Percentiles rank a stretch among this genome's conserved stretches.
These are phyloP conservation scores for Drosophila basisetae DNA, from an alignment of 2,888 invertebrate genomes.

Conservation along the genomic window DNA sequence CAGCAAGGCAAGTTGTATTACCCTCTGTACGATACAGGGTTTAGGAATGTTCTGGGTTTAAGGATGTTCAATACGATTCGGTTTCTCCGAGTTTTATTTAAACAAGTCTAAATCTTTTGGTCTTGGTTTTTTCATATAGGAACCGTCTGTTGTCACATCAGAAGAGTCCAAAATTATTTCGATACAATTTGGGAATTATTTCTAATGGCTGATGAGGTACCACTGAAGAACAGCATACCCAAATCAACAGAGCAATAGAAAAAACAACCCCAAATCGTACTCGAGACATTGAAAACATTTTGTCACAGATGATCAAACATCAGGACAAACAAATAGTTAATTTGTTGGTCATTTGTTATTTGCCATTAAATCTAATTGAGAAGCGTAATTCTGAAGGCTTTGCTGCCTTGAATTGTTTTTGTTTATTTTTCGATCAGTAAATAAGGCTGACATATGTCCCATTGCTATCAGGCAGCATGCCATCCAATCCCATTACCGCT, in stretches of 20 bases:
- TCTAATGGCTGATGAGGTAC: conserved; percentile 12
- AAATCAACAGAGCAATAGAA: not conserved
- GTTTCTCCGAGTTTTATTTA: not conserved
- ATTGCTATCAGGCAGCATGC: conserved; percentile 34
- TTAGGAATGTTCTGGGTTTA: not conserved
- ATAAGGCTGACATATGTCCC: conserved; percentile 68
- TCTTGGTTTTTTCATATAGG: not conserved
- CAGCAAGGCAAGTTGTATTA: not conserved
- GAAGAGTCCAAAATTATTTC: conserved; percentile 1
- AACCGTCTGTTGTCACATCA: not conserved
- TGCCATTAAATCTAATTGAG: conserved; percentile 78
- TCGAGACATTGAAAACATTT: conserved; percentile 51
- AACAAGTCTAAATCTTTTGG: not conserved
- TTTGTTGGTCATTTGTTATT: conserved; percentile 82
- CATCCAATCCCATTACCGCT: conserved; percentile 6
- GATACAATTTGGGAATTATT: not conserved
- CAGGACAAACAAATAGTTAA: conserved; percentile 73
- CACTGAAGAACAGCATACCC: conserved; percentile 6
- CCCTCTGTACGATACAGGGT: not conserved
- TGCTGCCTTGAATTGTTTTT: conserved; percentile 52
- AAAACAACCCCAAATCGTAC: conserved; percentile 35
- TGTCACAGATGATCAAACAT: conserved; percentile 80
- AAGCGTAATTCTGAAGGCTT: conserved; percentile 43
- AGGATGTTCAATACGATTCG: not conserved
- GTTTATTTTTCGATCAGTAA: conserved; percentile 61